Conservation (phyloP, 2,797 vertebrate species). For the Clarias laeviceps region DNA sequence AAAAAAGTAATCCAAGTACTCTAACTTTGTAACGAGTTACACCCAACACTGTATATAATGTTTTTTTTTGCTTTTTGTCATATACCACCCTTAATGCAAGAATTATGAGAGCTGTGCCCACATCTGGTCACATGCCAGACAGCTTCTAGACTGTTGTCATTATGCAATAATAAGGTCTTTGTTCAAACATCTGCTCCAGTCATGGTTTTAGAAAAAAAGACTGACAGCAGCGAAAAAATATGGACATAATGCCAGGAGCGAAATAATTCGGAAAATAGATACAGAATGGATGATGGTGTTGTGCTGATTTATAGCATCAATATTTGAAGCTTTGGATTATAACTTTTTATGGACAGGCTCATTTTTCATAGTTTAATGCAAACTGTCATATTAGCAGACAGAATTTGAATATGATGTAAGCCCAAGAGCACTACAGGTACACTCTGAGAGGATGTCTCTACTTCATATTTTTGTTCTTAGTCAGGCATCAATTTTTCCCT, state of each 20-base stretch:
- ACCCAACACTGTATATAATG: no score
- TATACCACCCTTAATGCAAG: conserved; percentile 47
- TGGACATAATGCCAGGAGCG: conserved; percentile 8
- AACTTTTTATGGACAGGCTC: conserved; percentile 8
- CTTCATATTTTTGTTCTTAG: conserved; percentile 41
- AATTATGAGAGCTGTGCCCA: conserved; percentile 60
- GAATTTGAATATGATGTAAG: conserved; percentile 17
- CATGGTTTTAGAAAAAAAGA: conserved; percentile 55
- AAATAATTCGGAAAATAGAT: conserved; percentile 22
- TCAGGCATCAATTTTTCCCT: conserved; percentile 36
- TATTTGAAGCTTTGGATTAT: not conserved
- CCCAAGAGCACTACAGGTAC: conserved; percentile 8
- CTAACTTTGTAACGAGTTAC: no score
- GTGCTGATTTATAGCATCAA: not conserved
- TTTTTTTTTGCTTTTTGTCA: not conserved
- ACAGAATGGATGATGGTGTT: not conserved
- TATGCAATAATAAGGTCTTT: conserved; percentile 67
- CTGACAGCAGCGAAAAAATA: conserved; percentile 59
- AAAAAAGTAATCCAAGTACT: no score
- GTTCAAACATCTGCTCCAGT: conserved; percentile 58
- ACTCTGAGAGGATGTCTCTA: conserved; percentile 15
- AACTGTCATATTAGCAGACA: conserved; percentile 13
- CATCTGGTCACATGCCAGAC: conserved; percentile 64
- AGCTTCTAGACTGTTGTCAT: conserved; percentile 74
- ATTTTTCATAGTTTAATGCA: conserved; percentile 27